These are phyloP conservation scores for Eurypyga helias DNA, from an alignment of 2,113 vertebrate species.

Conservation along the genomic window DNA sequence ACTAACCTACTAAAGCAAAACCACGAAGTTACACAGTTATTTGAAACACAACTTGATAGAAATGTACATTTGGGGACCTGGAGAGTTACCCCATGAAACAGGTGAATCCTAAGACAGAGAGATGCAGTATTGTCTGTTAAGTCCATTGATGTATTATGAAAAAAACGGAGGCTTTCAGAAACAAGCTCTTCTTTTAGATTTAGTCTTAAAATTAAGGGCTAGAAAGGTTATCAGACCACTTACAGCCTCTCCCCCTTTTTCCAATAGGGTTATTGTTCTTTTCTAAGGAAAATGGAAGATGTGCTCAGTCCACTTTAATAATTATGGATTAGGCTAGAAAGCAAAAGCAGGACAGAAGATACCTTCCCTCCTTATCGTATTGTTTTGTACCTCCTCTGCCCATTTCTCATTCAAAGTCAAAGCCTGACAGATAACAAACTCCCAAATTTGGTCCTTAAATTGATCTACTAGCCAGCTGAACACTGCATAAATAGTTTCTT, in stretches of 20 bases:
- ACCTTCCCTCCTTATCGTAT: not conserved
- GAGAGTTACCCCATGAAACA: not conserved
- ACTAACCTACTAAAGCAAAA: not conserved
- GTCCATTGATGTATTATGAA: rapidly evolving
- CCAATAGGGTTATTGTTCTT: not conserved
- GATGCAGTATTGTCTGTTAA: not conserved
- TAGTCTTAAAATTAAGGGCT: not conserved
- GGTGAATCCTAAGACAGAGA: not conserved
- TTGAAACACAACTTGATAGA: not conserved
- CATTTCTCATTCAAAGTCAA: not conserved
- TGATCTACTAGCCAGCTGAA: not conserved
- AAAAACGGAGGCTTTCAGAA: not conserved
- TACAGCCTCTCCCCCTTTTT: not conserved
- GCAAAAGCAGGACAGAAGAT: not conserved
- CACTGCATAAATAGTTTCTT: not conserved
- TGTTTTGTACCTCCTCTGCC: not conserved
- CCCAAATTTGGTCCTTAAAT: not conserved
- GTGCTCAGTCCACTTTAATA: not conserved
- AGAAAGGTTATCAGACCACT: not conserved
- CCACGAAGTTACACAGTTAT: not conserved
- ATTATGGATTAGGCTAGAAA: not conserved
- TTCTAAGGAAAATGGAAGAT: not conserved
- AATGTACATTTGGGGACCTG: not conserved
- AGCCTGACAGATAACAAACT: not conserved
- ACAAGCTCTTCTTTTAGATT: not conserved